Percentiles rank a stretch among this genome's conserved stretches.
Evolutionary conservation across 23 tunicate species (phyloP).

Genomic region (Oikopleura dioica): DNA sequence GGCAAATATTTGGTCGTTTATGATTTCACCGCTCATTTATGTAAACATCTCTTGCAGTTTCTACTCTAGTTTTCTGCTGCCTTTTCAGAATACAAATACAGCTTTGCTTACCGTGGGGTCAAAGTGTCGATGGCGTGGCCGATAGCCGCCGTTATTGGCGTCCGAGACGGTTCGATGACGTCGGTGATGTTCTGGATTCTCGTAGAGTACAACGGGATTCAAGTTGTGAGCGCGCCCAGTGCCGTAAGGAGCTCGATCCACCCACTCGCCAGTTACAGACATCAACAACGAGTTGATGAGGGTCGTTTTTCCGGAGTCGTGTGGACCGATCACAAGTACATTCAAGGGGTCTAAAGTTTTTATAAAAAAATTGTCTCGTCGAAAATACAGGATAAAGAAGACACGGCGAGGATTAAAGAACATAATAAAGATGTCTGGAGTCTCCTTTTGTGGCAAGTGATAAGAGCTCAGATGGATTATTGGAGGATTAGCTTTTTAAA

Average conservation of each 20-base stretch:
- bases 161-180: neutral
- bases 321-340: slow-evolving; percentile 1
- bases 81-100: neutral
- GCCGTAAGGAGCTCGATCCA: slow-evolving; percentile 61
- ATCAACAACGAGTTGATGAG: slow-evolving; percentile 83
- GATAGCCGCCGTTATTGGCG: neutral
- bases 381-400: neutral
- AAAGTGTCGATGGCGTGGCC: neutral
- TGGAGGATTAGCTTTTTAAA: no score
- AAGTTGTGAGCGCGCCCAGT: slow-evolving; percentile 82
- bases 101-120: slow-evolving; percentile 7
- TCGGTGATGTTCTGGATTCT: slow-evolving; percentile 18
- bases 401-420: no score
- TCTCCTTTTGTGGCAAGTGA: no score
- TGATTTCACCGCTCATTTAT: neutral
- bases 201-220: slow-evolving; percentile 61
- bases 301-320: slow-evolving; percentile 61
- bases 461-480: no score
- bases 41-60: neutral
- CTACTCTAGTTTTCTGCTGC: neutral
- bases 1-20: neutral
- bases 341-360: neutral
- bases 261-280: slow-evolving; percentile 82
- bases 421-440: no score
- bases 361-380: neutral